These are phyloP conservation scores for Podabrus alpinus DNA, from an alignment of 2,888 invertebrate species.

Conservation along the genomic window DNA sequence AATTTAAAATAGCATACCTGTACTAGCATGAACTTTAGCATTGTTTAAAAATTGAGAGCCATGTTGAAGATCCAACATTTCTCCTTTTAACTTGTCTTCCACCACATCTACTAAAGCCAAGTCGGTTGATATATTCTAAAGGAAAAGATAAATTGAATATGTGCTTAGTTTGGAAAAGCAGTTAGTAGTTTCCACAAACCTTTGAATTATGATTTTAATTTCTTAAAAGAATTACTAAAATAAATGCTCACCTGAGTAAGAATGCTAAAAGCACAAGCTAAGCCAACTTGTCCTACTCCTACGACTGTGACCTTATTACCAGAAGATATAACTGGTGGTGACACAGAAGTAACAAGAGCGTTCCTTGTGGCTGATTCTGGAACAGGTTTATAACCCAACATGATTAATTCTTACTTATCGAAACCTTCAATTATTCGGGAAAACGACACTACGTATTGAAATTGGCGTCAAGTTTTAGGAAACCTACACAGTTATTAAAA, in stretches of 20 bases:
- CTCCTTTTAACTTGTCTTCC: constrained; percentile 83
- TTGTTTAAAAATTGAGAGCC: constrained; percentile 81
- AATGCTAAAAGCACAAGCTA: constrained; percentile 87
- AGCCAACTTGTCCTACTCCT: constrained; percentile 87
- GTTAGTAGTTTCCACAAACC: too few relatives aligned
- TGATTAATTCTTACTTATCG: not conserved
- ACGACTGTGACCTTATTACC: constrained; percentile 83
- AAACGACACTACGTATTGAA: not conserved
- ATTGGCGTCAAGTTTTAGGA: not conserved
- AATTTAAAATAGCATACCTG: constrained; percentile 48
- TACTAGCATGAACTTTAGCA: constrained; percentile 75
- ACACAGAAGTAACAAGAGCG: constrained; percentile 28
- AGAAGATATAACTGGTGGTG: constrained; percentile 42
- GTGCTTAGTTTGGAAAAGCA: not conserved
- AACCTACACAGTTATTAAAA: not conserved
- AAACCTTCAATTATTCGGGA: not conserved
- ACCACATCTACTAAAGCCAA: constrained; percentile 79
- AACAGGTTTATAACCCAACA: not conserved
- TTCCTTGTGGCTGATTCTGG: constrained; percentile 26
- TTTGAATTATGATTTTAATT: too few relatives aligned
- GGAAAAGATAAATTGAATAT: not conserved
- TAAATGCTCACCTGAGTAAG: constrained; percentile 69
- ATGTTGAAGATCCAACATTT: constrained; percentile 89
- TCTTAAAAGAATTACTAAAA: not conserved
- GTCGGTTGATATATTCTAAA: constrained; percentile 75